Base-by-base conservation (phyloP, 2,888 invertebrate genomes). In the Lymantria dispar region DNA sequence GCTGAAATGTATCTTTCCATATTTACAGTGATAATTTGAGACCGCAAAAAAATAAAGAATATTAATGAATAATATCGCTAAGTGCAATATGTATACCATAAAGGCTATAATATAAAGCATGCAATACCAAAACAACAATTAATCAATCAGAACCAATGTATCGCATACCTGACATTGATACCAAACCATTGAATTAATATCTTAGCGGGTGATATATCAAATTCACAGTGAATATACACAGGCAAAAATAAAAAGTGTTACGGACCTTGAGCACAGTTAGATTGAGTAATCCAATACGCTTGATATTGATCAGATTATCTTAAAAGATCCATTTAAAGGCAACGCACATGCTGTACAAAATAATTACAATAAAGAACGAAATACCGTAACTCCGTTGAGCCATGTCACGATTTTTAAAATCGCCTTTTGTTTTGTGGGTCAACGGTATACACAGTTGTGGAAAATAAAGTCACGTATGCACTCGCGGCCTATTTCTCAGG, bases 371-470 rank as follows among this genome's bases (percentile, higher is more conserved):
- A 67, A 62, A 59, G 54, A 69, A 64, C 61, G 60, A 67, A 68
- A 70, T 76, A 76, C 75, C 70, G 73, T 74, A 70, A 67, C 64
- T 63, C 65, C 62, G 66, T 59, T 48, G 45, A 58, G 55, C 58
- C 58, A 62, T 75, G 76, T 76, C 80, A 80, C 76, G 78, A 72
- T 68, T 80, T 70, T 70, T 67, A 70, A 68, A 63, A 67, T 64
- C 64, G 59, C 60, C 63, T 66, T 56, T 59, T 59, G 54, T 68
- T 73, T 78, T 67, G 67, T 80, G 68, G 83, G 83, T 76, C 83
- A 79, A 79, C 80, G 76, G 72, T 76, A 22, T 70, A 54, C 41
- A 10, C 70, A 9, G 63, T 63, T 54, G 64, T 64, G 66, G 66
- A 71, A 69, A 59, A 64, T 66, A 68, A 62, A 59, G 64, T 71